Conservation (phyloP, 2,888 invertebrate species). For the Hyles lineata region DNA sequence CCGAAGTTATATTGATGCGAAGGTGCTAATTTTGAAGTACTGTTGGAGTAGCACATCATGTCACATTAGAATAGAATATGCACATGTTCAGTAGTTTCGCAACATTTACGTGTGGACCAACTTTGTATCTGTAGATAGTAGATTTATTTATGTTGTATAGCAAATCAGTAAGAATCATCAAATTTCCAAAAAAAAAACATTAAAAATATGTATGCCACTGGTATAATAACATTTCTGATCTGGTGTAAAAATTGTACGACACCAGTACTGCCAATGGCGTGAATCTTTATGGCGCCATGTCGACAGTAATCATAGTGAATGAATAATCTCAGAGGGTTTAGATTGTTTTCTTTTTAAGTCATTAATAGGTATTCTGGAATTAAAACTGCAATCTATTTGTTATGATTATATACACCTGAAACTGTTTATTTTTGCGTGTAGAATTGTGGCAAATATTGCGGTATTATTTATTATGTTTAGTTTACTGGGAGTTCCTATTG, state of each 20-base stretch:
- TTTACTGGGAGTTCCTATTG: background rate
- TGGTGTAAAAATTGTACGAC: background rate
- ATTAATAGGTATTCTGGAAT: no score
- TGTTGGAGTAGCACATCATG: background rate
- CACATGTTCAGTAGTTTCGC: constrained; percentile 18
- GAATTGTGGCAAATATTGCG: no score
- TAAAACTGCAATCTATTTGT: no score
- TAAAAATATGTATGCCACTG: background rate
- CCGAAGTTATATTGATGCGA: background rate
- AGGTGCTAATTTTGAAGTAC: background rate
- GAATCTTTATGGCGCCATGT: no score
- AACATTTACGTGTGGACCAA: constrained; percentile 21
- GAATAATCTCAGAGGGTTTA: background rate
- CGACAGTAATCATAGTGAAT: background rate
- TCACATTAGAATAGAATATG: background rate
- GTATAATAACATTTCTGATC: background rate
- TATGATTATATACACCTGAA: no score
- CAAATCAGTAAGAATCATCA: background rate
- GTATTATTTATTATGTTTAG: no score
- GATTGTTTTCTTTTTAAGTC: no score
- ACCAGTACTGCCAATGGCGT: background rate
- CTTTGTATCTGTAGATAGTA: constrained; percentile 19
- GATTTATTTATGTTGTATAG: constrained; percentile 17
- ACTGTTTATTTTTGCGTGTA: no score
- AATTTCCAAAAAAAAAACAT: background rate